A percentile compares a stretch with the other conserved stretches of the same genome.
These are phyloP conservation scores for Botrylloides violaceus DNA, from an alignment of 23 tunicate genomes.

Conservation along the genomic window DNA sequence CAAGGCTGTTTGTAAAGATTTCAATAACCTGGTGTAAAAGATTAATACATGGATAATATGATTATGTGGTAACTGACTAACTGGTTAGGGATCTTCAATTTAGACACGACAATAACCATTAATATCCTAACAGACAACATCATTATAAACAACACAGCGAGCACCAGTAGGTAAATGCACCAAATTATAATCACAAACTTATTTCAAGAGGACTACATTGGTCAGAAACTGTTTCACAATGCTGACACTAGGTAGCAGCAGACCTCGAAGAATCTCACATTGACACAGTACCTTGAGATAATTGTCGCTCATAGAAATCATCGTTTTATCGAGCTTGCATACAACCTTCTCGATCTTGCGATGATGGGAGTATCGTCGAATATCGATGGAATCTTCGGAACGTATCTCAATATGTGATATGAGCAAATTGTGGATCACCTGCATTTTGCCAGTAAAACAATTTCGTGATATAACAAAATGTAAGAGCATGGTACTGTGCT, in stretches of 20 bases:
- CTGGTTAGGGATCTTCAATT: no score
- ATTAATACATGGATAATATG: no score
- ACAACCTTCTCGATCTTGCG: conserved; percentile 66
- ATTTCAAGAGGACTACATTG: neutral
- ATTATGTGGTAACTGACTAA: no score
- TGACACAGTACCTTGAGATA: conserved; percentile 37
- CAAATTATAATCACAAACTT: neutral
- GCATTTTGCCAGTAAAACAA: no score
- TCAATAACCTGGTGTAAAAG: conserved; percentile 56
- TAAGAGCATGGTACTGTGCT: no score
- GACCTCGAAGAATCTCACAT: no score
- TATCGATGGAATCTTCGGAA: conserved; percentile 72
- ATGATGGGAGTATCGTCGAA: conserved; percentile 54
- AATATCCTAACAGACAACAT: no score
- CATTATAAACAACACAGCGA: no score
- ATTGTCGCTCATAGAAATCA: conserved; percentile 35
- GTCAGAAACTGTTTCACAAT: no score
- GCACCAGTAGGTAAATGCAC: neutral
- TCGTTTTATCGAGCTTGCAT: conserved; percentile 63
- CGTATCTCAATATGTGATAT: conserved; percentile 69
- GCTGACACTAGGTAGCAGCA: no score
- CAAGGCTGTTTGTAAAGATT: conserved; percentile 48
- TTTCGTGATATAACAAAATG: no score
- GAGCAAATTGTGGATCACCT: conserved; percentile 74
- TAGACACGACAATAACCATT: no score